Conservation (phyloP, 1,140 invertebrate genomes). For the Ceratitis capitata region DNA sequence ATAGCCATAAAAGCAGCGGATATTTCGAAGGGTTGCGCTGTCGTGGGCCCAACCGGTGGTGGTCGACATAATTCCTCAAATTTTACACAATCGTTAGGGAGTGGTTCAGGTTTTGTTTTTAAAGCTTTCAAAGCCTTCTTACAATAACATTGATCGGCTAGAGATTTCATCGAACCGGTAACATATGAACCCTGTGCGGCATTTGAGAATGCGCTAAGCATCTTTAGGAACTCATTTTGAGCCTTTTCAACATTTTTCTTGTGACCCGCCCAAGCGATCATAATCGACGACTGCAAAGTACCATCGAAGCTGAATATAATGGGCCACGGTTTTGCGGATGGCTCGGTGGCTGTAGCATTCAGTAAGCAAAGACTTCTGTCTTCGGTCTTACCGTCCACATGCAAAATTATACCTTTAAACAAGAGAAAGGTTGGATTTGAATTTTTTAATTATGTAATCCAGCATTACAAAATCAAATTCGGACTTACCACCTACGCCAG, state of each 20-base stretch:
- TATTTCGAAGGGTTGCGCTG: too few species aligned
- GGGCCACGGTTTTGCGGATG: conserved; percentile 1
- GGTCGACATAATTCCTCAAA: not conserved
- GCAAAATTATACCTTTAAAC: conserved; percentile 1
- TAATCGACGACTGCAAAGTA: not conserved
- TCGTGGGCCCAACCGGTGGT: not conserved
- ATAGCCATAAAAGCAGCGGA: too few species aligned
- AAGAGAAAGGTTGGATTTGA: not conserved
- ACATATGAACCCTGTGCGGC: not conserved
- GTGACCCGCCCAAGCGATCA: not conserved
- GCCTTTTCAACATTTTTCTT: not conserved
- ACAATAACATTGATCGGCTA: conserved; percentile 15
- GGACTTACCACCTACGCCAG: not conserved
- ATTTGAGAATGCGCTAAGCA: not conserved
- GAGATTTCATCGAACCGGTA: not conserved
- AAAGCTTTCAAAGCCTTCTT: not conserved
- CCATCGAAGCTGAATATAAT: not conserved
- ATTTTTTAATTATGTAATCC: not conserved
- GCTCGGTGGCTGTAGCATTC: not conserved
- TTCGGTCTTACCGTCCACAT: not conserved
- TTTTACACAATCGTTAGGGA: conserved; percentile 6
- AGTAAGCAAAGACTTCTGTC: not conserved
- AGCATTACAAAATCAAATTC: not conserved
- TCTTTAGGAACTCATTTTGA: not conserved
- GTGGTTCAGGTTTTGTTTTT: not conserved